A percentile compares a stretch with the other conserved stretches of the same genome.
phyloP scores from a whole-genome alignment of 2,797 vertebrate genomes.

The Rhinophrynus dorsalis region DNA sequence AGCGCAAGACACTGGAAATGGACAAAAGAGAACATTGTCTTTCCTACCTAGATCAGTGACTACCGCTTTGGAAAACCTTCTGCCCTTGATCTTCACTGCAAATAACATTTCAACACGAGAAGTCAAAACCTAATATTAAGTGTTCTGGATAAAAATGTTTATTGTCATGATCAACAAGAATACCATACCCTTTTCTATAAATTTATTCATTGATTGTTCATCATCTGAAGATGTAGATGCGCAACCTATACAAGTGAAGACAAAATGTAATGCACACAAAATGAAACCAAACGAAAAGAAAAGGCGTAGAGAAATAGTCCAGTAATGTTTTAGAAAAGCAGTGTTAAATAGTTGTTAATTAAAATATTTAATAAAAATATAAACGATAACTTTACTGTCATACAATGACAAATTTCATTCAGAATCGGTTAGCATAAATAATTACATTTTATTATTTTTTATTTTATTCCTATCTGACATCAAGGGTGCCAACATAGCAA shows the following conservation, averaged over 20 bases:
- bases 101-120: conserved; percentile 81
- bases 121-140: conserved; percentile 62
- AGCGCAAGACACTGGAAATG: conserved; percentile 68
- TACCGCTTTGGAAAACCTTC: conserved; percentile 97
- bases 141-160: conserved; percentile 57
- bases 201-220: conserved; percentile 87
- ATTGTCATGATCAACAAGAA: conserved; percentile 67
- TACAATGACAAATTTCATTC: too few species aligned
- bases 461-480: too few species aligned
- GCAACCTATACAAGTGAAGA: conserved; percentile 80
- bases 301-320: background rate
- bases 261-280: conserved; percentile 53
- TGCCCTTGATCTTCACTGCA: conserved; percentile 97
- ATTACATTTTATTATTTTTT: too few species aligned
- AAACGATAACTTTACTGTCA: too few species aligned
- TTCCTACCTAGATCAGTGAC: conserved; percentile 97
- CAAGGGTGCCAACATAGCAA: too few species aligned
- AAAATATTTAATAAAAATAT: background rate
- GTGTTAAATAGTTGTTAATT: conserved; percentile 13
- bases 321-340: conserved; percentile 29
- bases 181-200: conserved; percentile 95
- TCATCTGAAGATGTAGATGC: conserved; percentile 92
- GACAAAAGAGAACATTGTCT: conserved; percentile 69
- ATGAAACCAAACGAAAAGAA: background rate
- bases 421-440: too few species aligned